Evolutionary conservation across 2,888 invertebrate species (phyloP).

Genomic region (Caenorhabditis becei): DNA sequence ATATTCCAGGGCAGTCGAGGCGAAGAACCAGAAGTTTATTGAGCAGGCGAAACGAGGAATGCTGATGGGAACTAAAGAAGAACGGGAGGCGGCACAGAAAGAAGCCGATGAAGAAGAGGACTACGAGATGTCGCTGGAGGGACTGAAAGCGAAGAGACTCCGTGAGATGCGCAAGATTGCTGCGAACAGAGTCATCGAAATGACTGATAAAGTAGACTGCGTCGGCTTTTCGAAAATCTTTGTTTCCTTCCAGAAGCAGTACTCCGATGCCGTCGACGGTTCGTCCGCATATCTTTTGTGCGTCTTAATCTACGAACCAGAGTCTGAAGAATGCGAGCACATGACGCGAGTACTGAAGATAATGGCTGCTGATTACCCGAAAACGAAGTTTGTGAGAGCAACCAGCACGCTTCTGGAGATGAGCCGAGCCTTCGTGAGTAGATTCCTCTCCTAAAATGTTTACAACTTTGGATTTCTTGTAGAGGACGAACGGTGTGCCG

Average conservation of each 20-base stretch:
- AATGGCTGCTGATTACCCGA: constrained; percentile 60
- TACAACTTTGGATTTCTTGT: neutral
- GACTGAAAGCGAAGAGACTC: constrained; percentile 69
- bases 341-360: constrained; percentile 51
- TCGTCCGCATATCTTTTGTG: constrained; percentile 51
- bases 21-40: constrained; percentile 50
- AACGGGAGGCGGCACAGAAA: constrained; percentile 59
- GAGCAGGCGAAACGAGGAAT: constrained; percentile 66
- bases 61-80: constrained; percentile 63
- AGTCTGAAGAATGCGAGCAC: constrained; percentile 55
- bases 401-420: constrained; percentile 65
- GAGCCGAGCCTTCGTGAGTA: constrained; percentile 65
- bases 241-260: constrained; percentile 59
- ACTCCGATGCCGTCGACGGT: constrained; percentile 60
- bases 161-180: constrained; percentile 69
- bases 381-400: constrained; percentile 64
- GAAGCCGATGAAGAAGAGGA: constrained; percentile 63
- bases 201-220: constrained; percentile 73
- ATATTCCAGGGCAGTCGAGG: constrained; percentile 47
- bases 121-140: constrained; percentile 73
- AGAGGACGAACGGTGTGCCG: constrained; percentile 70
- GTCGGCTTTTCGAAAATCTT: no score
- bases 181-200: constrained; percentile 72
- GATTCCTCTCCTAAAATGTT: neutral
- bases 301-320: constrained; percentile 67